Base-by-base conservation (phyloP, 2,888 invertebrate genomes). In the Drosophila kuntzei region DNA sequence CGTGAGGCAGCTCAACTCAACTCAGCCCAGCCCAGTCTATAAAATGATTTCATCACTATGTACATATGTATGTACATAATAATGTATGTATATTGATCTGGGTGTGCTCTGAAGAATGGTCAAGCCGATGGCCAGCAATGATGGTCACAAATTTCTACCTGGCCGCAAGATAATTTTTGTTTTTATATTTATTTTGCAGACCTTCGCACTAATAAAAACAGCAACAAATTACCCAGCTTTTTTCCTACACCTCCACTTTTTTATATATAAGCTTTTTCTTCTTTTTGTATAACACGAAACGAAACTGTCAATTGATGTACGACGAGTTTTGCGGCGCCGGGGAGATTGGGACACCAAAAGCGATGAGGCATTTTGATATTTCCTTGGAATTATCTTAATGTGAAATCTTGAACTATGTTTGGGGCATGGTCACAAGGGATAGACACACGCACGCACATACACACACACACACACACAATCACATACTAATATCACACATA, bases 351-450 rank as follows among this genome's bases (percentile, higher is more conserved):
- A 68, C 77, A 71, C 55, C 59, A 53, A 44, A 61, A 67, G 50
- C 63, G 37, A 55, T 49, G 58, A 60, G 59, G 63, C 65, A 50
- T 59, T 75, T 84, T 74, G 79, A 68, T 81, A 81, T 83, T 83
- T 83, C 83, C 83, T 83, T 83, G 83, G 85, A 83, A 87, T 87
- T 83, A 83, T 83, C 83, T 83, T 87, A 83, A 83, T 83, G 83
- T 83, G 87, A 83, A 83, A 83, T 83, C 83, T 83, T 85, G 69
- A 87, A 85, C 83, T 87, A 83, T 81, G 87, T 75, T 82, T 86
- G 87, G 80, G 87, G 81, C 82, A 87, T 83, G 76, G 82, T 75
- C 87, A 60, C 74, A 77, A 83, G 78, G 80, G 87, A 80, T 68
- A 64, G 68, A 76, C 37, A 61, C 69, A 60, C 58, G 54, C 41